A percentile compares a stretch with the other conserved stretches of the same genome.
Conservation (phyloP, 2,797 vertebrate species). For the Galago senegalensis region DNA sequence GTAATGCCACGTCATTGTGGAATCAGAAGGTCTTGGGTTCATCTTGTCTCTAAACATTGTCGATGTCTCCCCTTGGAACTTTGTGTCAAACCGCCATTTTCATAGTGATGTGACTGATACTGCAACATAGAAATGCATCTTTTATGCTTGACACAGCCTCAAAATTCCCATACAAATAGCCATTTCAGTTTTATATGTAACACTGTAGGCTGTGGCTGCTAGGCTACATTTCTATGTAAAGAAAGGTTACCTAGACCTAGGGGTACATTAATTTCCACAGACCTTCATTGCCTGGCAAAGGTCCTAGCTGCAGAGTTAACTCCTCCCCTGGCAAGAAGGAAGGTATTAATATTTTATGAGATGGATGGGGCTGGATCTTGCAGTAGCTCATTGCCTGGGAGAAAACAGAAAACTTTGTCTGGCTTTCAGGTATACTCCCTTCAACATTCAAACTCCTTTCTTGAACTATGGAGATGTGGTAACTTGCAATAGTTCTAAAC, state of each 20-base stretch:
- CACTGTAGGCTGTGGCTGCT: not conserved
- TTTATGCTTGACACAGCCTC: not conserved
- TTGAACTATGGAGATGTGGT: constrained; percentile 87
- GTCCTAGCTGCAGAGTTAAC: constrained; percentile 51
- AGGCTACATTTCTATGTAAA: not conserved
- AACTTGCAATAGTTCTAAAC: constrained; percentile 83
- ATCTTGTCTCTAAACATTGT: not conserved
- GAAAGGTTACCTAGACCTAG: not conserved
- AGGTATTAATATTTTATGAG: constrained; percentile 39
- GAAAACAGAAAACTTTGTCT: constrained; percentile 81
- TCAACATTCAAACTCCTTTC: constrained; percentile 73
- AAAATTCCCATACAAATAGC: not conserved
- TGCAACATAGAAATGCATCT: not conserved
- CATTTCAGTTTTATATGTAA: constrained; percentile 7
- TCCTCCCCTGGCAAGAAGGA: constrained; percentile 55
- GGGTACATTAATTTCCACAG: constrained; percentile 27
- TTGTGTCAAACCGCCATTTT: not conserved
- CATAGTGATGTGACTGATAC: not conserved
- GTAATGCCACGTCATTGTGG: not conserved
- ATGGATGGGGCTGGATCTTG: constrained; percentile 53
- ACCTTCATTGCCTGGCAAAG: not conserved
- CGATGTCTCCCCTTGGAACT: not conserved
- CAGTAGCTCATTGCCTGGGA: constrained; percentile 57
- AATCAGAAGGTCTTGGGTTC: not conserved
- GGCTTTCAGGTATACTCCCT: constrained; percentile 77